Conservation (phyloP, 2,888 invertebrate genomes). For the Tupiocoris notatus region DNA sequence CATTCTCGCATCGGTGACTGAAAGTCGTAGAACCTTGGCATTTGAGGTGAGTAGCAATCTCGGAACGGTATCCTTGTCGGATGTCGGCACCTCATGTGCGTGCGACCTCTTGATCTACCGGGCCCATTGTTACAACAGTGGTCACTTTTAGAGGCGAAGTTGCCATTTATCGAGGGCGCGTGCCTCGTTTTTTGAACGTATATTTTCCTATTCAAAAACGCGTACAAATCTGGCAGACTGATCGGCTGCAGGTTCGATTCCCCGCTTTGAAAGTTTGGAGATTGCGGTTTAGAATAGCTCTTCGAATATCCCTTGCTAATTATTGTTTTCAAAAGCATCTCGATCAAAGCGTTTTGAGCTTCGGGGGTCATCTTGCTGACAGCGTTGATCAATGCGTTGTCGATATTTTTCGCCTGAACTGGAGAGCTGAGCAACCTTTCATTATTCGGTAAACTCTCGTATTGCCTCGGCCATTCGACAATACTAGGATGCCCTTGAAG, state of each 20-base stretch:
- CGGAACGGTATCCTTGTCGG: background rate
- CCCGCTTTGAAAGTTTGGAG: background rate
- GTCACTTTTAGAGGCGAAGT: background rate
- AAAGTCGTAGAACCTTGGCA: too few species aligned
- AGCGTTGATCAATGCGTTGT: background rate
- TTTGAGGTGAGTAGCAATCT: background rate
- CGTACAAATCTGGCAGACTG: background rate
- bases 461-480: too few species aligned
- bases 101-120: background rate
- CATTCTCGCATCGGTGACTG: background rate
- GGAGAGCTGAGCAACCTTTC: too few species aligned
- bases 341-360: slow-evolving; percentile 20
- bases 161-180: background rate
- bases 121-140: background rate
- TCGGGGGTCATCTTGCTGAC: slow-evolving; percentile 28
- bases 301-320: background rate
- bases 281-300: background rate
- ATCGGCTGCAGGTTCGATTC: background rate
- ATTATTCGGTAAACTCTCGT: too few species aligned
- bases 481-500: too few species aligned
- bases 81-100: background rate
- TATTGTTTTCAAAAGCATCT: background rate
- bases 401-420: too few species aligned
- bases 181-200: background rate
- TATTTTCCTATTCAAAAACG: background rate